Evolutionary conservation across 2,113 vertebrate genomes (phyloP).

Genomic region (Polypterus senegalus): DNA sequence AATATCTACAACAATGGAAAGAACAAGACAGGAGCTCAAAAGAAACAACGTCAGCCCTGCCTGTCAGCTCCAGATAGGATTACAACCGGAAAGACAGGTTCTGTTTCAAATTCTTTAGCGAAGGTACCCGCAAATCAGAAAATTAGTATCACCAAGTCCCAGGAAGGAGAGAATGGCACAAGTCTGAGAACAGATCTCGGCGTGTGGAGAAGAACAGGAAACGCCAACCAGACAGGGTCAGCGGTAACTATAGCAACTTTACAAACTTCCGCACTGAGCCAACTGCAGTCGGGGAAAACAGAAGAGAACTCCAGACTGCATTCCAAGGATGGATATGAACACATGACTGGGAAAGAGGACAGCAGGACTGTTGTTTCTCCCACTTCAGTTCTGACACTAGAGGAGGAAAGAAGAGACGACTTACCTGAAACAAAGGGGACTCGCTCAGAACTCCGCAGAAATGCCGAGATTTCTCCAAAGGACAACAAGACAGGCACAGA

Average conservation of each 20-base stretch:
- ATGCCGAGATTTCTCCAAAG: too few relatives aligned
- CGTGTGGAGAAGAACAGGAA: slow-evolving; percentile 23
- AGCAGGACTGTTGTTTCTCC: too few relatives aligned
- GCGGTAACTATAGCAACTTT: slow-evolving; percentile 51
- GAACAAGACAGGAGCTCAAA: slow-evolving; percentile 23
- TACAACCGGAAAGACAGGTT: slow-evolving; percentile 31
- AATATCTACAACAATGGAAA: slow-evolving; percentile 38
- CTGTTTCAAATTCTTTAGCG: not conserved
- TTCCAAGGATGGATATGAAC: slow-evolving; percentile 16
- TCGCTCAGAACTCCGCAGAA: too few relatives aligned
- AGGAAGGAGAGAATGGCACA: slow-evolving; percentile 17
- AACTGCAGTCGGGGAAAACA: slow-evolving; percentile 40
- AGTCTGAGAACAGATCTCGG: not conserved
- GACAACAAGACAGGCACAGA: too few relatives aligned
- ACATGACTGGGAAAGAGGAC: too few relatives aligned
- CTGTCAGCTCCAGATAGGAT: slow-evolving; percentile 13
- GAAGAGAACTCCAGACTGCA: slow-evolving; percentile 42
- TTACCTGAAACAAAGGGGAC: too few relatives aligned
- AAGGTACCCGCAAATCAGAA: not conserved
- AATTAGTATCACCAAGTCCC: slow-evolving; percentile 28
- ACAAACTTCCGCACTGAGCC: slow-evolving; percentile 46
- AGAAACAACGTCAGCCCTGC: slow-evolving; percentile 23
- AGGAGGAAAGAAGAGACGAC: too few relatives aligned
- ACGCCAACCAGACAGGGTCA: slow-evolving; percentile 36
- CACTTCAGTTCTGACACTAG: too few relatives aligned